Conservation (phyloP, 1,140 invertebrate species). For the Mylabris phalerata region DNA sequence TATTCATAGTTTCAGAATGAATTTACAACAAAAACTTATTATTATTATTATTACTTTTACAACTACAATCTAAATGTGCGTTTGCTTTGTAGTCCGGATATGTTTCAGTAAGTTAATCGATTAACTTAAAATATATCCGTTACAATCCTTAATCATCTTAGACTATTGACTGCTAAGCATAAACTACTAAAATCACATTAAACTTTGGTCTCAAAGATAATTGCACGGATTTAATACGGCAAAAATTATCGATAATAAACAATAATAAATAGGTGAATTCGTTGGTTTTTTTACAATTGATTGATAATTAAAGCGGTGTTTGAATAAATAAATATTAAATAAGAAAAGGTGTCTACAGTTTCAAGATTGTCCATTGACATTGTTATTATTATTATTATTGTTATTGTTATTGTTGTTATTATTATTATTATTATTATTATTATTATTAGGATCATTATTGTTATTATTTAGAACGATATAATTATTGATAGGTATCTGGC, state of each 20-base stretch:
- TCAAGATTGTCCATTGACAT: slow-evolving; percentile 21
- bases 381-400: background rate
- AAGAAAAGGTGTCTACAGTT: background rate
- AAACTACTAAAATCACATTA: slow-evolving; percentile 28
- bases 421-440: slow-evolving; percentile 6
- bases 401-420: background rate
- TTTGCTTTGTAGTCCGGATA: slow-evolving; percentile 3
- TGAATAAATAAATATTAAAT: background rate
- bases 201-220: slow-evolving; percentile 30
- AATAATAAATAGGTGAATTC: background rate
- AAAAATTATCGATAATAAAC: background rate
- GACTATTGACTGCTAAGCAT: slow-evolving; percentile 9
- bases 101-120: no score
- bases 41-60: background rate
- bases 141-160: no score
- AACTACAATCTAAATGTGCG: slow-evolving; percentile 12
- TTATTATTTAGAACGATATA: background rate
- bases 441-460: no score
- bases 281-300: background rate
- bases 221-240: slow-evolving; percentile 17
- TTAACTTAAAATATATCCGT: slow-evolving; percentile 8
- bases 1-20: no score
- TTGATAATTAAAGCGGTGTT: no score
- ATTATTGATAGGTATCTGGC: slow-evolving; percentile 16
- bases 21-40: background rate